Evolutionary conservation across 2,797 vertebrate genomes (phyloP).

Genomic region (Sparidentex hasta): DNA sequence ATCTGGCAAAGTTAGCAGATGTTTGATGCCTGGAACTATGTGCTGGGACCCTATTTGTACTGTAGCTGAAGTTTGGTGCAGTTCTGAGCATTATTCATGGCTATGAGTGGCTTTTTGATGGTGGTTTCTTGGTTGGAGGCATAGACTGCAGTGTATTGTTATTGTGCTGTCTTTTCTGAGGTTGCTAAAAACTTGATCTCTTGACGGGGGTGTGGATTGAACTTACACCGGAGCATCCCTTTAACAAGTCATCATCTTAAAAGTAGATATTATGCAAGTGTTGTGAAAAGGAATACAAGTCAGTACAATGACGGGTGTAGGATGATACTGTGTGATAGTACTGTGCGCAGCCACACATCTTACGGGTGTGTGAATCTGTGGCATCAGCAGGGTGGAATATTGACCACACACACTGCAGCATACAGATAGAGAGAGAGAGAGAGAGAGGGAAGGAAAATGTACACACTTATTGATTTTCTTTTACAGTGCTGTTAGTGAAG

Average conservation of each 20-base stretch:
- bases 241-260: not conserved
- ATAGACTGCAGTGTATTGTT: no score
- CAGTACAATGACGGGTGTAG: not conserved
- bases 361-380: conserved; percentile 19
- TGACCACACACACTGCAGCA: not conserved
- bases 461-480: conserved; percentile 34
- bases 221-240: no score
- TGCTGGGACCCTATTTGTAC: no score
- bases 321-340: conserved; percentile 4
- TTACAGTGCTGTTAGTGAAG: conserved; percentile 24
- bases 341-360: conserved; percentile 23
- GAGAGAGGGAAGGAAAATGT: not conserved
- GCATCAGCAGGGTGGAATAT: not conserved
- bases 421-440: not conserved
- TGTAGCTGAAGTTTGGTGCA: no score
- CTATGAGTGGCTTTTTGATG: no score
- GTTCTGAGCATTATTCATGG: no score
- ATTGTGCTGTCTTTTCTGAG: no score
- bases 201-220: no score
- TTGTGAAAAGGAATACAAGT: not conserved
- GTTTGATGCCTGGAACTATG: no score
- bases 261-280: not conserved
- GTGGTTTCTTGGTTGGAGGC: no score
- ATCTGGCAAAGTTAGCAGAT: no score
- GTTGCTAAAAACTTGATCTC: no score